Evolutionary conservation across 2,888 invertebrate species (phyloP).

Genomic region (Cheilosia vernalis): DNA sequence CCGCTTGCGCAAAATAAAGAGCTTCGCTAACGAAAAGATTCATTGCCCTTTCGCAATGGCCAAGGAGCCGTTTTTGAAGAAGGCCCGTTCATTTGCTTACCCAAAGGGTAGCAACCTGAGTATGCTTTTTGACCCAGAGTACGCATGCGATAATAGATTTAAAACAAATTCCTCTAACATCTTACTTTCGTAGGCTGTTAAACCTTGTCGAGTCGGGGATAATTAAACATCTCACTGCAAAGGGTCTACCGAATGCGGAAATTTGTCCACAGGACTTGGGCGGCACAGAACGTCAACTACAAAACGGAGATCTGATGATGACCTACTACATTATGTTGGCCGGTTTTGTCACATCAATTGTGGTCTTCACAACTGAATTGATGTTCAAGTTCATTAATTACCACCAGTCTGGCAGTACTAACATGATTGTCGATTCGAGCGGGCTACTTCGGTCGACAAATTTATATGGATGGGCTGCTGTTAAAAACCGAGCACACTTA

Average conservation of each 20-base stretch:
- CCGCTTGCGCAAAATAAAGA: constrained; percentile 85
- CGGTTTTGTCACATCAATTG: constrained; percentile 87
- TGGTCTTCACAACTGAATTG: constrained; percentile 88
- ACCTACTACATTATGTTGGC: constrained; percentile 90
- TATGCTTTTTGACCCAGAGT: constrained; percentile 88
- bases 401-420: constrained; percentile 71
- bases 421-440: constrained; percentile 46
- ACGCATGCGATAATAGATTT: constrained; percentile 79
- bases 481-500: constrained; percentile 79
- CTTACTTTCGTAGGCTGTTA: constrained; percentile 84
- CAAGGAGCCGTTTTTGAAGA: constrained; percentile 87
- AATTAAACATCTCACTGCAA: constrained; percentile 86
- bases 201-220: constrained; percentile 90
- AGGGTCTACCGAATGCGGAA: constrained; percentile 88
- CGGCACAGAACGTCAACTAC: constrained; percentile 90
- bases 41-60: constrained; percentile 92
- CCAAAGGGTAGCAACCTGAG: constrained; percentile 86
- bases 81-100: constrained; percentile 89
- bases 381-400: constrained; percentile 80
- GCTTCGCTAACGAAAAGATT: constrained; percentile 85
- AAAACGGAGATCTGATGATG: constrained; percentile 90
- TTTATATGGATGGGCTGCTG: constrained; percentile 71
- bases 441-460: constrained; percentile 26
- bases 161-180: background rate
- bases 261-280: constrained; percentile 93